Evolutionary conservation across 2,797 vertebrate genomes (phyloP).

Genomic region (Poecilia gillii): DNA sequence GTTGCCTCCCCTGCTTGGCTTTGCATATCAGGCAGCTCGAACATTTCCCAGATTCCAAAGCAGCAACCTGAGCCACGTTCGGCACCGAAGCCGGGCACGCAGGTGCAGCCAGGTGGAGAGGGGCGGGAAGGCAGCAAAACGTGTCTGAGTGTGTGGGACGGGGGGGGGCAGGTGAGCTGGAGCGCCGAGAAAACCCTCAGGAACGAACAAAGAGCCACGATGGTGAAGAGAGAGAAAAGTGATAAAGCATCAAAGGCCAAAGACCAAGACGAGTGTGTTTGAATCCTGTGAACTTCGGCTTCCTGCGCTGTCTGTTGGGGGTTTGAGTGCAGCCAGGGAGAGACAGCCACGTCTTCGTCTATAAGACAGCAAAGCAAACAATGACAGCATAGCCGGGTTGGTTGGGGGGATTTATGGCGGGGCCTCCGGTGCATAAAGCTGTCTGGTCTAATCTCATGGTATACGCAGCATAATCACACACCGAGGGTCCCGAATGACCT

Average conservation of each 20-base stretch:
- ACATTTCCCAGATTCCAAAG: slow-evolving; percentile 83
- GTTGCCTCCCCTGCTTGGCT: slow-evolving; percentile 51
- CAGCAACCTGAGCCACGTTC: slow-evolving; percentile 76
- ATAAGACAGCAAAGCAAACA: slow-evolving; percentile 71
- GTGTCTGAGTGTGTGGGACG: slow-evolving; percentile 33
- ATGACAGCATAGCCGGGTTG: slow-evolving; percentile 37
- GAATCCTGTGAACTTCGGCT: slow-evolving; percentile 36
- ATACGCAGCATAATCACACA: slow-evolving; percentile 72
- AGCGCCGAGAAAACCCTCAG: background rate
- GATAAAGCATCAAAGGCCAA: slow-evolving; percentile 29
- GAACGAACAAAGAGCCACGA: background rate
- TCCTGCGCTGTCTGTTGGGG: slow-evolving; percentile 22
- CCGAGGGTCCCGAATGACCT: slow-evolving; percentile 28
- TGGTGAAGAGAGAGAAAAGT: slow-evolving; percentile 27
- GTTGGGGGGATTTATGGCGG: slow-evolving; percentile 60
- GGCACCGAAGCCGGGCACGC: slow-evolving; percentile 68
- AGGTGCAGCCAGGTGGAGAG: slow-evolving; percentile 69
- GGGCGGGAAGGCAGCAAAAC: slow-evolving; percentile 36
- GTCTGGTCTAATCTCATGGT: slow-evolving; percentile 75
- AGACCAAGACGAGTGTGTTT: background rate
- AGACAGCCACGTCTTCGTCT: slow-evolving; percentile 35
- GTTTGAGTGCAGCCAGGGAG: background rate
- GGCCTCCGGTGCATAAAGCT: slow-evolving; percentile 65
- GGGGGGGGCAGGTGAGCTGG: slow-evolving; percentile 1
- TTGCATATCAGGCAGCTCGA: slow-evolving; percentile 39